Conservation (phyloP, 2,797 vertebrate species). For the Danio choprae region DNA sequence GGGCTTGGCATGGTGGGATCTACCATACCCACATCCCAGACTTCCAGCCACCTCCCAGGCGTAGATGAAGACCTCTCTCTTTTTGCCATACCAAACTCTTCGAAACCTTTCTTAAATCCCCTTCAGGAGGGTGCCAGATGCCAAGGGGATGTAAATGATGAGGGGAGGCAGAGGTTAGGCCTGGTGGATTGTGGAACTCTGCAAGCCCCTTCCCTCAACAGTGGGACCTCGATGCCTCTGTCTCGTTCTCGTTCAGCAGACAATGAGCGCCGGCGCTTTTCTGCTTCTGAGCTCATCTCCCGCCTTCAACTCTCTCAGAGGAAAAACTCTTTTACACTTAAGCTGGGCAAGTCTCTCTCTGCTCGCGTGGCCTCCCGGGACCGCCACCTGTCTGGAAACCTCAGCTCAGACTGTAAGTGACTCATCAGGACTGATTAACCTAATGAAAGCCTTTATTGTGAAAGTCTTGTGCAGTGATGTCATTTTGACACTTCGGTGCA, state of each 20-base stretch:
- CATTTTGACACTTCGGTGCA: slow-evolving; percentile 45
- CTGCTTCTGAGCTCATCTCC: slow-evolving; percentile 89
- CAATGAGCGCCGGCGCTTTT: slow-evolving; percentile 87
- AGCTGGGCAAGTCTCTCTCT: slow-evolving; percentile 85
- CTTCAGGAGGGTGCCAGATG: slow-evolving; percentile 67
- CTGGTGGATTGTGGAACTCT: slow-evolving; percentile 53
- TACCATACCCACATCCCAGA: slow-evolving; percentile 60
- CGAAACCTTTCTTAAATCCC: slow-evolving; percentile 24
- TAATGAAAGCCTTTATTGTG: slow-evolving; percentile 42
- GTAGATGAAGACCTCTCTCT: slow-evolving; percentile 61
- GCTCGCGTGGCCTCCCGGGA: slow-evolving; percentile 80
- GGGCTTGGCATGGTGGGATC: slow-evolving; percentile 75
- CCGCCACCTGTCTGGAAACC: slow-evolving; percentile 70
- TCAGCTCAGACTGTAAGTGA: slow-evolving; percentile 77
- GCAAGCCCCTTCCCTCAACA: slow-evolving; percentile 55
- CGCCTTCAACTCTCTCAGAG: slow-evolving; percentile 87
- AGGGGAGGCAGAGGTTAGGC: slow-evolving; percentile 41
- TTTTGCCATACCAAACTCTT: slow-evolving; percentile 14
- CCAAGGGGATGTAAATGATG: not conserved
- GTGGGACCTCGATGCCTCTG: slow-evolving; percentile 56
- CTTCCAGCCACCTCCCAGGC: slow-evolving; percentile 64
- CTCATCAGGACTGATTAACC: slow-evolving; percentile 31
- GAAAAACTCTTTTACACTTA: slow-evolving; percentile 85
- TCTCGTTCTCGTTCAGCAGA: slow-evolving; percentile 73
- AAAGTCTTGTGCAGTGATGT: slow-evolving; percentile 26